Conservation (phyloP, 1,140 invertebrate genomes). For the Scaptomyza graminum region DNA sequence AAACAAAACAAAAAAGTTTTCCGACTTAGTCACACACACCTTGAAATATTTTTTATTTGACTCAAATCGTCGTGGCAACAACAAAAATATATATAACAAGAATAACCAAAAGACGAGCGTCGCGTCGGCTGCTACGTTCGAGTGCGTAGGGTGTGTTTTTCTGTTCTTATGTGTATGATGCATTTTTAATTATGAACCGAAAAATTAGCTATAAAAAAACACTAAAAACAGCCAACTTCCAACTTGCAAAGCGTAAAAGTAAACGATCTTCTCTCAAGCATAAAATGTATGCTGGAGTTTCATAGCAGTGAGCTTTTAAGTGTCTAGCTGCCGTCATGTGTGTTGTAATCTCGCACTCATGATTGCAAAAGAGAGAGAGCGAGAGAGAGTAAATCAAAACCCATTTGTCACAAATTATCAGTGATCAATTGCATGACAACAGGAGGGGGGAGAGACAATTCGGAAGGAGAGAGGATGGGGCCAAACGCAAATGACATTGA, state of each 20-base stretch:
- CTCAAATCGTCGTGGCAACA: slow-evolving; percentile 67
- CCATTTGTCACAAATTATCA: slow-evolving; percentile 81
- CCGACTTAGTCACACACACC: slow-evolving; percentile 75
- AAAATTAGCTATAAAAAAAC: slow-evolving; percentile 64
- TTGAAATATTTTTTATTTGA: slow-evolving; percentile 56
- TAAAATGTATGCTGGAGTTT: slow-evolving; percentile 56
- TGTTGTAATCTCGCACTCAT: slow-evolving; percentile 60
- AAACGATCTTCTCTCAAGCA: slow-evolving; percentile 68
- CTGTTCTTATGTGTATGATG: slow-evolving; percentile 56
- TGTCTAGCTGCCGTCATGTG: neutral
- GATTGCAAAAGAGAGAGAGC: slow-evolving; percentile 14
- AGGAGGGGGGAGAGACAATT: neutral
- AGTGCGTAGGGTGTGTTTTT: slow-evolving; percentile 55
- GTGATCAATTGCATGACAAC: slow-evolving; percentile 61
- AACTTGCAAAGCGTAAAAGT: slow-evolving; percentile 43
- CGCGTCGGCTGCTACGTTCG: slow-evolving; percentile 43
- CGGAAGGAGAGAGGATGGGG: slow-evolving; percentile 5
- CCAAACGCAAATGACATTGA: slow-evolving; percentile 66
- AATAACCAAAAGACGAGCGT: slow-evolving; percentile 45
- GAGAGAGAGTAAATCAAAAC: slow-evolving; percentile 66
- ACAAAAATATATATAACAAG: slow-evolving; percentile 48
- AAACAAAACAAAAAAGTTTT: slow-evolving; percentile 62
- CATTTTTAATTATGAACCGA: slow-evolving; percentile 75
- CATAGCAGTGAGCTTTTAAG: slow-evolving; percentile 24
- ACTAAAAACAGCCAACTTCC: slow-evolving; percentile 52